Base-by-base conservation (phyloP, 2,113 vertebrate genomes). In the Patagioenas fasciata region DNA sequence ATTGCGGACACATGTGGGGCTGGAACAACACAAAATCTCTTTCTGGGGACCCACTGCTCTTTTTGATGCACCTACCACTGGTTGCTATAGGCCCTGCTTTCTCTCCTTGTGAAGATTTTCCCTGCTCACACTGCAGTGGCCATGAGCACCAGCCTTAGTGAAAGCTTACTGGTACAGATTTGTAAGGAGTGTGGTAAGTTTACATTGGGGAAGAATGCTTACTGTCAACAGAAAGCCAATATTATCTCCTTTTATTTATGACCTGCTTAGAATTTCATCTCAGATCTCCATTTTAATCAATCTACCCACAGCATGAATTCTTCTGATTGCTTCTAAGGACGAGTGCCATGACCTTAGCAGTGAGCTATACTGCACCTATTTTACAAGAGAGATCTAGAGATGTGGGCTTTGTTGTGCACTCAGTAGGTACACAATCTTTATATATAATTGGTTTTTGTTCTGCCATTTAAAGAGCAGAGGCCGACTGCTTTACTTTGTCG, bases 61-160 rank as follows among this genome's bases (percentile, higher is more conserved):
- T 28, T 8, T 15, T 69, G 47, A 32, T 42, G 38, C n/a, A 31
- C 13, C 23, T 51, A 5, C 6, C 0, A 0, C 15, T 47, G 53
- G 3, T 25, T 24, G 2, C 26, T 4, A 20, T 4, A 71, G 26
- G 1, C 29, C 8, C 16, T 31, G 11, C 7, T 47, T 18, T 81
- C 21, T 32, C 4, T 58, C 61, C 60, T 36, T 51, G 19, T 31
- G 58, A 53, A 85, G 18, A 53, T 15, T 20, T 34, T 67, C 21
- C 32, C 57, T 71, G 36, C 13, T 65, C 11, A 13, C 4, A 0
- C n/a, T 57, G 34, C 31, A 26, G 0, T 1, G 4, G 10, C 40
- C 24, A 5, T 0, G 60, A 29, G 44, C 38, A 40, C 28, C 15
- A 32, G 12, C 31, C 19, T 54, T 16, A n/a, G 25, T 31, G 17